Conservation (phyloP, 2,797 vertebrate genomes). For the Rhabdomys pumilio region DNA sequence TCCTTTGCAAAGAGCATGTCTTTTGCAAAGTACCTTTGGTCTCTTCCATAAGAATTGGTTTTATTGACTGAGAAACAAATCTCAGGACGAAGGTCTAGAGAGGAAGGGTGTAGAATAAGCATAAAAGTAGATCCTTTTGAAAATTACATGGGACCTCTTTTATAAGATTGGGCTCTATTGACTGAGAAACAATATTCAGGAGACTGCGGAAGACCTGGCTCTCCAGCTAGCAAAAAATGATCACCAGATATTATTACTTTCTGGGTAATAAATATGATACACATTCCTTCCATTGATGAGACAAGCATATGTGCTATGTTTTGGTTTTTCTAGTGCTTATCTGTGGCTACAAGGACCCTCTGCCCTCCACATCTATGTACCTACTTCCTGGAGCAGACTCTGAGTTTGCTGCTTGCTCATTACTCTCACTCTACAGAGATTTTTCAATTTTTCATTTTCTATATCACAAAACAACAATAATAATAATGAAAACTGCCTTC, state of each 20-base stretch:
- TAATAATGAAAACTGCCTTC: not conserved
- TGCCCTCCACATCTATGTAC: not conserved
- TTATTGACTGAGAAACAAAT: not conserved
- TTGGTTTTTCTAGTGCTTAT: not conserved
- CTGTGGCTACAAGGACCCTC: not conserved
- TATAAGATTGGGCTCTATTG: not conserved
- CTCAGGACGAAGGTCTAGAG: not conserved
- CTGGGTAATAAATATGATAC: not conserved
- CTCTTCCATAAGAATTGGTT: not conserved
- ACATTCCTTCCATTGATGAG: not conserved
- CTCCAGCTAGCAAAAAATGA: not conserved
- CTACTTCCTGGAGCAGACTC: slow-evolving; percentile 24
- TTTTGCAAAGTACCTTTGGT: not conserved
- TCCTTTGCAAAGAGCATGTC: not conserved
- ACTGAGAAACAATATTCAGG: not conserved
- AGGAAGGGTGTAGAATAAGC: too few species aligned
- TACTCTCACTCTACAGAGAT: slow-evolving; percentile 43
- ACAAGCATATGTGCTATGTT: not conserved
- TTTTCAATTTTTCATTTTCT: slow-evolving; percentile 26
- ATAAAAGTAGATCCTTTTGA: not conserved
- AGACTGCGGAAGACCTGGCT: not conserved
- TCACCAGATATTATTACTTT: not conserved
- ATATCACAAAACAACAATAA: slow-evolving; percentile 10
- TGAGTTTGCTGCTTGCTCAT: not conserved
- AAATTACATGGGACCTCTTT: not conserved